phyloP scores from a whole-genome alignment of 1,140 invertebrate species.

The Diorhabda elongata region DNA sequence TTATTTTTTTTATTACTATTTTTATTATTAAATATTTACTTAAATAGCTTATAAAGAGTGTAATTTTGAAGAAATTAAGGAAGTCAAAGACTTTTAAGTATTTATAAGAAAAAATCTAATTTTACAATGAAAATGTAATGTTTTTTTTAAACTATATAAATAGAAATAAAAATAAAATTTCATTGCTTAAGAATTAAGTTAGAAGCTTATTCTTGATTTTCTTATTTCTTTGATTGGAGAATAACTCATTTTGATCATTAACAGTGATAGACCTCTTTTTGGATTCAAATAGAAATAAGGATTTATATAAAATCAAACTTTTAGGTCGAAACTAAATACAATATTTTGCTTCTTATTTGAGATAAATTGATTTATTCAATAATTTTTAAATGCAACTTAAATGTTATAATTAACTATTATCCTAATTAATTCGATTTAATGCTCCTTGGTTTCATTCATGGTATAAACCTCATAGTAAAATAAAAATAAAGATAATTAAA shows the following conservation, averaged over 20 bases:
- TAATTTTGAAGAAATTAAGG: constrained; percentile 58
- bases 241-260: constrained; percentile 48
- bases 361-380: constrained; percentile 51
- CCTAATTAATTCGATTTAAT: constrained; percentile 55
- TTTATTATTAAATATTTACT: constrained; percentile 45
- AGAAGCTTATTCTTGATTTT: constrained; percentile 33
- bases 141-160: constrained; percentile 57
- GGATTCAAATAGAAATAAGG: constrained; percentile 51
- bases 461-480: constrained; percentile 54
- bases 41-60: constrained; percentile 58
- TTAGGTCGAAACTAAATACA: constrained; percentile 59
- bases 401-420: constrained; percentile 61
- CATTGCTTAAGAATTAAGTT: constrained; percentile 40
- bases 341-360: constrained; percentile 54
- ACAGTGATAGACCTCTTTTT: constrained; percentile 53
- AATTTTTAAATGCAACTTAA: constrained; percentile 61
- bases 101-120: constrained; percentile 40
- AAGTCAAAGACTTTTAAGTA: constrained; percentile 48
- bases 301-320: constrained; percentile 45
- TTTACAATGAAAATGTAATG: constrained; percentile 59
- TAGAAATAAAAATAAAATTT: constrained; percentile 38
- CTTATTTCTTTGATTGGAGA: constrained; percentile 35
- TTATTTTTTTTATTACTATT: constrained; percentile 46
- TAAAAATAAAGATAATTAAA: constrained; percentile 51
- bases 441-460: constrained; percentile 62